Evolutionary conservation across 1,140 invertebrate genomes (phyloP).

Genomic region (Lordiphosa mommai): DNA sequence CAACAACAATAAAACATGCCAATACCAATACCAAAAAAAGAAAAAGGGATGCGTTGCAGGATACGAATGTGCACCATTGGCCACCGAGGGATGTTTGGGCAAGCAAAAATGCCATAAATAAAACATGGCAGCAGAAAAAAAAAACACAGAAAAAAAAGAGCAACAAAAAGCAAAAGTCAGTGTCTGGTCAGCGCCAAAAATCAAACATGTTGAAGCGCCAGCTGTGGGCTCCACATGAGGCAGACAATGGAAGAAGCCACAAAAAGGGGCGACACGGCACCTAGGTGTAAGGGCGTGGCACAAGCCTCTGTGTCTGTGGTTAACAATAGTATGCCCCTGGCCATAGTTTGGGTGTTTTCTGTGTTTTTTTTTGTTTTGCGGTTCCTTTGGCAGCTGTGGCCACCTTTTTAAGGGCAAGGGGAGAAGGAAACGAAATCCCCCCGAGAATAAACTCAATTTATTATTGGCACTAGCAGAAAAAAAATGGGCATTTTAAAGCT

Average conservation of each 20-base stretch:
- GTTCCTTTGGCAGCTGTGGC: slow-evolving; percentile 36
- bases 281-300: slow-evolving; percentile 17
- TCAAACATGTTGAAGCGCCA: slow-evolving; percentile 52
- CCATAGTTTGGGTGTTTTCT: slow-evolving; percentile 55
- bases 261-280: background rate
- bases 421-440: slow-evolving; percentile 15
- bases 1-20: slow-evolving; percentile 71
- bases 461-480: slow-evolving; percentile 61
- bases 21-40: slow-evolving; percentile 29
- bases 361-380: slow-evolving; percentile 38
- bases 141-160: slow-evolving; percentile 10
- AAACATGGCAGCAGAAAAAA: slow-evolving; percentile 62
- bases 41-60: slow-evolving; percentile 44
- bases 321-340: slow-evolving; percentile 59
- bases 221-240: slow-evolving; percentile 36
- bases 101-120: slow-evolving; percentile 66
- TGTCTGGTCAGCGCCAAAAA: slow-evolving; percentile 66
- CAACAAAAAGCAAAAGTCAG: slow-evolving; percentile 50
- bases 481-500: slow-evolving; percentile 71
- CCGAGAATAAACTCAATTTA: slow-evolving; percentile 73
- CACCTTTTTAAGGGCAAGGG: slow-evolving; percentile 26
- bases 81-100: slow-evolving; percentile 67
- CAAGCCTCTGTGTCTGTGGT: slow-evolving; percentile 60
- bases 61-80: slow-evolving; percentile 39
- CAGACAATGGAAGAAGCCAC: slow-evolving; percentile 51